phyloP scores from a whole-genome alignment of 2,888 invertebrate species.

The Lepeophtheirus nordmannii region DNA sequence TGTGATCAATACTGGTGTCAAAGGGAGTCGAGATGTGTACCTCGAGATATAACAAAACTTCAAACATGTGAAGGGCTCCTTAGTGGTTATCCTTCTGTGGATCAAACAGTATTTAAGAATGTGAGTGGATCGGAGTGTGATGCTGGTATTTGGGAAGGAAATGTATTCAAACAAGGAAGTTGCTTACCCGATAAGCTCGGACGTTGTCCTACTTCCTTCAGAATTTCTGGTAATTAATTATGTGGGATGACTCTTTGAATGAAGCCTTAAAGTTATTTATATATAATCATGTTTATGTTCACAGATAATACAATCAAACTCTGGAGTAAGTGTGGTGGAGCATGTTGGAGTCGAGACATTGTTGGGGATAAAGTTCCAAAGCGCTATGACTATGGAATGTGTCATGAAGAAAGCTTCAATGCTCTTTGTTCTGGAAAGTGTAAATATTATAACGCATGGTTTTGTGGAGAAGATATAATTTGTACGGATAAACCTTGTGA shows the following conservation, averaged over 20 bases:
- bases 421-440: slow-evolving; percentile 9
- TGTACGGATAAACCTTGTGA: slow-evolving; percentile 9
- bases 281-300: neutral
- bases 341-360: slow-evolving; percentile 13
- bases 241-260: too few species aligned
- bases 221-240: neutral
- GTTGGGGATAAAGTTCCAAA: neutral
- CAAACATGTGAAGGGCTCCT: slow-evolving; percentile 6
- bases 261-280: too few species aligned
- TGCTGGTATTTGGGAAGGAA: slow-evolving; percentile 7
- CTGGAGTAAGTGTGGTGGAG: slow-evolving; percentile 8
- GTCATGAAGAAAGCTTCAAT: slow-evolving; percentile 2
- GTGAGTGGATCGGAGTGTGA: slow-evolving; percentile 11
- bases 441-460: slow-evolving; percentile 14
- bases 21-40: neutral
- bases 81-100: slow-evolving; percentile 5
- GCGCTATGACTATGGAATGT: neutral
- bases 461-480: slow-evolving; percentile 11
- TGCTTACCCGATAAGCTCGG: slow-evolving; percentile 2
- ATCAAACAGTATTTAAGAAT: slow-evolving; percentile 6
- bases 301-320: slow-evolving; percentile 5
- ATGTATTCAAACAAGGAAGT: slow-evolving; percentile 9
- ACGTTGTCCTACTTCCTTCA: slow-evolving; percentile 1
- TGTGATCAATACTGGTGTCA: slow-evolving; percentile 12
- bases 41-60: neutral